Base-by-base conservation (phyloP, 2,888 invertebrate genomes). In the Tiliacea aurago region DNA sequence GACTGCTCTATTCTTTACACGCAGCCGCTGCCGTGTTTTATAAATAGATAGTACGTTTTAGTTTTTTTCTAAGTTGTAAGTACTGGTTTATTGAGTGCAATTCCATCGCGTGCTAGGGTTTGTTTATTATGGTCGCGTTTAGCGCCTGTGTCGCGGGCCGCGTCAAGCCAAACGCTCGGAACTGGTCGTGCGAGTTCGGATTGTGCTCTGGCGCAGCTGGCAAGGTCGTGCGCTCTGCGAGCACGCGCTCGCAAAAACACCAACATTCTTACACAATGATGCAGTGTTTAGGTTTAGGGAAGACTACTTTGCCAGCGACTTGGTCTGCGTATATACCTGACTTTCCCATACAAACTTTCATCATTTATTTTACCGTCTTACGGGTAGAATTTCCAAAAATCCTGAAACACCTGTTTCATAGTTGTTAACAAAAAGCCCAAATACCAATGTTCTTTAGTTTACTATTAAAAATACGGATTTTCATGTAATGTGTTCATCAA, bases 181-280 rank as follows among this genome's bases (percentile, higher is more conserved):
- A 95, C 95, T 93, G 92, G 96, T 95, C 91, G 89, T 86, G 91
- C 95, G 87, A 90, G 94, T 94, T 93, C 89, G 89, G 89, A 87
- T 91, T 90, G 90, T 87, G 90, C 90, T 87, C 89, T 87, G 89
- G 88, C 90, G 90, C 93, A 91, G 93, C 92, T 90, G 94, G 93
- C 96, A 95, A 96, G 95, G 96, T 95, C 96, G 95, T 91, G 90
- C 91, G 91, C 89, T 86, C 73, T 65, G 76, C 82, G 84, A 84
- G 89, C 91, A 90, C 91, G 92, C 92, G 93, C 91, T 92, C 91
- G 93, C 93, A 93, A 94, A 94, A 84, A 86, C 87, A 87, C 83
- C 81, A 88, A 86, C 93, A 93, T 94, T 92, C 92, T 89, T 87
- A 86, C 76, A 90, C 87, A 90, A 91, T 93, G 91, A 93, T 91